Evolutionary conservation across 2,888 invertebrate species (phyloP), one percentile per base, ranked within the genome.

Genomic region (Parthenolecanium corni): DNA sequence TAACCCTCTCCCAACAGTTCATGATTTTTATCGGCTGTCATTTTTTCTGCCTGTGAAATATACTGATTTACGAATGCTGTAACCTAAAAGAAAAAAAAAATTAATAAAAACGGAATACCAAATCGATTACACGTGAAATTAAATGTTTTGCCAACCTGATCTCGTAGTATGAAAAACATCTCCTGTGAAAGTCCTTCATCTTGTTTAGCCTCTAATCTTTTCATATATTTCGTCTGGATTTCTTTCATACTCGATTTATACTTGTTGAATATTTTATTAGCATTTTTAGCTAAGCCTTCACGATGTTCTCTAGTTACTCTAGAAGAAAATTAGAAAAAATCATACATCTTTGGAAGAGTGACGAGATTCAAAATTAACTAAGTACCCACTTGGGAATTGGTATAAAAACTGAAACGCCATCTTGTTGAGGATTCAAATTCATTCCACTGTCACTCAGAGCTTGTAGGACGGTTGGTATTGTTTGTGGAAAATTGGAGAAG

Each of bases 401-500:
- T 57, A 96, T 79, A 74, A 82, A 94, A 52, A 96, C 74, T 1
- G 87, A 89, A 1, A 90, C 92, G 21, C 93, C 93, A 72, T 96
- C 95, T 74, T 93, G 92, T 72, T 95, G 94, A 0, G 94, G 92
- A 76, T 90, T 94, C 62, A 95, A 76, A 74, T 92, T 92, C 78
- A 95, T 81, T 11, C 93, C 92, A 65, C 91, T 90, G 40, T 81
- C 81, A 61, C 79, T 75, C 52, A 96, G 80, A 1, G 89, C 83
- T 71, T 84, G 82, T 25, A 92, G 69, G 5, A 86, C 86, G 67
- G 82, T 79, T 9, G 88, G 86, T 69, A 90, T 85, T 9, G 86
- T 86, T 78, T 91, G 89, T 0, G 95, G 92, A 73, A 90, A 88
- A 0, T 83, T 79, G 54, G 83, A 76, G 79, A 91, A 83, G 73